Evolutionary conservation across 2,113 vertebrate species (phyloP).

Genomic region (Pangasianodon hypophthalmus): DNA sequence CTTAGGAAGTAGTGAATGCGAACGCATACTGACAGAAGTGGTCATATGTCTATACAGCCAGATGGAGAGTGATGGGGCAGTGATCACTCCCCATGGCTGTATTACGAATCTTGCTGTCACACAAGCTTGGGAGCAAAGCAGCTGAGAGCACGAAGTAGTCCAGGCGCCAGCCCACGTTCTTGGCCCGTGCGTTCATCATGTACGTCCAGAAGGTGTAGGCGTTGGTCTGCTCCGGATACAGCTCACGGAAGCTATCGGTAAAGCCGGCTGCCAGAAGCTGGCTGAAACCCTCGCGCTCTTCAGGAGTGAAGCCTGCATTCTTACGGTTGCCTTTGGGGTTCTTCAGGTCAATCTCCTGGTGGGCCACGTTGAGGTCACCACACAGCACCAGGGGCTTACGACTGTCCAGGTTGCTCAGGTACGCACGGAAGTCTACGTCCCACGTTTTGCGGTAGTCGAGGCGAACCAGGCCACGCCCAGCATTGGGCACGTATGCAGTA

Average conservation of each 20-base stretch:
- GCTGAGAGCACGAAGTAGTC: conserved; percentile 87
- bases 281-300: conserved; percentile 84
- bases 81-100: conserved; percentile 86
- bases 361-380: conserved; percentile 89
- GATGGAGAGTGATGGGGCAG: conserved; percentile 85
- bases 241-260: conserved; percentile 83
- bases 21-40: neutral
- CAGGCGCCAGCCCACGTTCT: conserved; percentile 91
- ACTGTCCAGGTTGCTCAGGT: conserved; percentile 79
- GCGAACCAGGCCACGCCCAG: conserved; percentile 82
- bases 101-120: conserved; percentile 89
- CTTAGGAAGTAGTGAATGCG: neutral
- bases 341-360: conserved; percentile 88
- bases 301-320: conserved; percentile 83
- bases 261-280: conserved; percentile 80
- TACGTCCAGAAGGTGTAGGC: conserved; percentile 95
- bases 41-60: conserved; percentile 71
- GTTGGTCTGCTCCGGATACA: conserved; percentile 79
- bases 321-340: conserved; percentile 91
- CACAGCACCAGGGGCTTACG: conserved; percentile 86
- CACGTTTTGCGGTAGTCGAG: conserved; percentile 87
- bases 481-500: conserved; percentile 84
- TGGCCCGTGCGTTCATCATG: conserved; percentile 86
- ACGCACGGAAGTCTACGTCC: conserved; percentile 83
- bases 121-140: conserved; percentile 76